Conservation (phyloP, 53 echinoderm and acorn worm genomes). For the Henricia sp. region DNA sequence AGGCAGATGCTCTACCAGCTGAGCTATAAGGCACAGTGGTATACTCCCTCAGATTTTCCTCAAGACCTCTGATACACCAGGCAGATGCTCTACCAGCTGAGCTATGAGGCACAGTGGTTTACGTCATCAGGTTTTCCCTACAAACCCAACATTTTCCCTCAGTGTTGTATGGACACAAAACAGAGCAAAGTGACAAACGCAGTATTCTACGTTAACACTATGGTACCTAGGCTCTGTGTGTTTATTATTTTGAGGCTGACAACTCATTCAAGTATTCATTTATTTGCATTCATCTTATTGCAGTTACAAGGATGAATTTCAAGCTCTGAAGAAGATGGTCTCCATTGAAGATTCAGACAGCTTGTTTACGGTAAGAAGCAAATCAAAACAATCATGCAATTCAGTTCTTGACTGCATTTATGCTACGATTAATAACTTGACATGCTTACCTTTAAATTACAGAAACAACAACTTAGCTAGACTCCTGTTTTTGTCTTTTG, state of each 20-base stretch:
- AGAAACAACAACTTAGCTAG: neutral
- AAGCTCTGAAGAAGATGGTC: slow-evolving; percentile 66
- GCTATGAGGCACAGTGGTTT: no score
- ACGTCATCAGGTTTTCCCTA: no score
- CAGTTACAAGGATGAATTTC: slow-evolving; percentile 81
- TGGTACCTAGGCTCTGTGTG: neutral
- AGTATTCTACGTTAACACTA: no score
- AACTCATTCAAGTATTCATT: neutral
- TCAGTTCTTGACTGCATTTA: neutral
- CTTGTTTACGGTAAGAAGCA: slow-evolving; percentile 43
- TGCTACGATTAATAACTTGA: slow-evolving; percentile 24
- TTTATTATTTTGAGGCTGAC: neutral
- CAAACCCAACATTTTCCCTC: no score
- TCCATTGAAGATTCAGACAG: slow-evolving; percentile 51
- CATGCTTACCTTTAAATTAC: neutral
- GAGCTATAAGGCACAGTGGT: no score
- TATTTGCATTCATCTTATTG: slow-evolving; percentile 1
- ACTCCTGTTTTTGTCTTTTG: no score
- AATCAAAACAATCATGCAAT: neutral
- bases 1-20: no score
- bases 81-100: no score
- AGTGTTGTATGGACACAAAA: no score
- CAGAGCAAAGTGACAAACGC: no score
- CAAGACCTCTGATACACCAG: no score
- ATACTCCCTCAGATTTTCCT: no score